These are phyloP conservation scores for Pseudorasbora parva DNA, from an alignment of 2,113 vertebrate species.

Conservation along the genomic window DNA sequence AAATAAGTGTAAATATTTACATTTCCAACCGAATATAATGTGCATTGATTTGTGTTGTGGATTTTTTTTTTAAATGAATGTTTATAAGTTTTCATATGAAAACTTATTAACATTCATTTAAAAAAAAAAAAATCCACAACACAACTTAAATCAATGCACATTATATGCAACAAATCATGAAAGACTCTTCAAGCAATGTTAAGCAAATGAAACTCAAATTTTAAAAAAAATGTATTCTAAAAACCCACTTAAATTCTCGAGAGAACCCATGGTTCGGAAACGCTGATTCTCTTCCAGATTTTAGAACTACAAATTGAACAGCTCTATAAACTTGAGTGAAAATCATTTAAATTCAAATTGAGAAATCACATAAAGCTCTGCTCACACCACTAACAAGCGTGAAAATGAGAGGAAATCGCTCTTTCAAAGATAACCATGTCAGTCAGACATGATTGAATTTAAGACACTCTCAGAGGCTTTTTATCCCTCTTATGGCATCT, in stretches of 20 bases:
- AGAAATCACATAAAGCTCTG: not conserved
- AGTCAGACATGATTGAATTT: slow-evolving; percentile 28
- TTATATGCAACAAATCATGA: not conserved
- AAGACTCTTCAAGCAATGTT: not conserved
- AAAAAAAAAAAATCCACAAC: too few relatives aligned
- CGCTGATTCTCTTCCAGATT: not conserved
- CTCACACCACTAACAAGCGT: not conserved
- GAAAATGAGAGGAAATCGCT: not conserved
- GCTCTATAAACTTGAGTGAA: not conserved
- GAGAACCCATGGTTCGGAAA: not conserved
- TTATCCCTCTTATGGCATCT: slow-evolving; percentile 41
- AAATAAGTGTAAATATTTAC: too few relatives aligned
- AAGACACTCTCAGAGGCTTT: slow-evolving; percentile 32
- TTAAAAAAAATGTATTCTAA: not conserved
- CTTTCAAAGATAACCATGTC: slow-evolving; percentile 22
- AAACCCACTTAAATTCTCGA: not conserved
- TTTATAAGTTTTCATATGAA: too few relatives aligned
- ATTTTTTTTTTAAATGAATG: too few relatives aligned
- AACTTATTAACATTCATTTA: too few relatives aligned
- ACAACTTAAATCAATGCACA: too few relatives aligned
- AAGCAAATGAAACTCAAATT: not conserved
- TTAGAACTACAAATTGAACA: slow-evolving; percentile 6
- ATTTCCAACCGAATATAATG: too few relatives aligned
- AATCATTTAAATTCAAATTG: not conserved
- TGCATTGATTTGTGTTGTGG: too few relatives aligned